These are phyloP conservation scores for Drosophila malerkotliana DNA, from an alignment of 1,140 invertebrate genomes.

Conservation along the genomic window DNA sequence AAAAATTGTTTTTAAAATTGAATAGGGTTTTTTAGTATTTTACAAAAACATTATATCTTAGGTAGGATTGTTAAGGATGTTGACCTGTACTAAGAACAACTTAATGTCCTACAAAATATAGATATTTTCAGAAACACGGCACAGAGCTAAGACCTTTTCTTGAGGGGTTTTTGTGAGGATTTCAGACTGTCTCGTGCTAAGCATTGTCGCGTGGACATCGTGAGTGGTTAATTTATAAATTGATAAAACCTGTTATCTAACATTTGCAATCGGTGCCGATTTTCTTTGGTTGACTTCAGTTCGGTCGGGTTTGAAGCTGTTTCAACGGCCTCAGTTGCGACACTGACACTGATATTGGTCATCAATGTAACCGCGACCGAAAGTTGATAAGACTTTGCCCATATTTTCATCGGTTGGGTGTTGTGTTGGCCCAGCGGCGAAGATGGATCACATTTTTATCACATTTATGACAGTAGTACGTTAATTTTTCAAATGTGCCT, in stretches of 20 bases:
- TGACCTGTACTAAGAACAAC: neutral
- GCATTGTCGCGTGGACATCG: slow-evolving; percentile 56
- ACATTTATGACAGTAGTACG: slow-evolving; percentile 31
- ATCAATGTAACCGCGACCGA: slow-evolving; percentile 38
- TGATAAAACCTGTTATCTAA: slow-evolving; percentile 50
- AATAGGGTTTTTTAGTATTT: too few relatives aligned
- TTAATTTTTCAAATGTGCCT: slow-evolving; percentile 35
- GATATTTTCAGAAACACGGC: neutral
- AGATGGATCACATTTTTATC: slow-evolving; percentile 27
- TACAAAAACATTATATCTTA: too few relatives aligned
- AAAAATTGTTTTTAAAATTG: too few relatives aligned
- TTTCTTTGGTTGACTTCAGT: slow-evolving; percentile 20
- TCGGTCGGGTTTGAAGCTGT: slow-evolving; percentile 49
- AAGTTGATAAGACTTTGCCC: slow-evolving; percentile 42
- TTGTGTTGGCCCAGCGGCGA: neutral
- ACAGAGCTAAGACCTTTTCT: neutral
- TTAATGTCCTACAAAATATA: neutral
- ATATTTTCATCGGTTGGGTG: slow-evolving; percentile 19
- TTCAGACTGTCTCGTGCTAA: slow-evolving; percentile 24
- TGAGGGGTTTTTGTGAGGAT: neutral
- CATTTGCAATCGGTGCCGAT: slow-evolving; percentile 12
- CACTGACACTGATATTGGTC: slow-evolving; percentile 35
- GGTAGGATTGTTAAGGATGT: neutral
- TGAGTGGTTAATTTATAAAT: slow-evolving; percentile 49
- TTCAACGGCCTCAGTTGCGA: slow-evolving; percentile 36